Conservation (phyloP, 1,140 invertebrate genomes). For the Drosophila sp. region DNA sequence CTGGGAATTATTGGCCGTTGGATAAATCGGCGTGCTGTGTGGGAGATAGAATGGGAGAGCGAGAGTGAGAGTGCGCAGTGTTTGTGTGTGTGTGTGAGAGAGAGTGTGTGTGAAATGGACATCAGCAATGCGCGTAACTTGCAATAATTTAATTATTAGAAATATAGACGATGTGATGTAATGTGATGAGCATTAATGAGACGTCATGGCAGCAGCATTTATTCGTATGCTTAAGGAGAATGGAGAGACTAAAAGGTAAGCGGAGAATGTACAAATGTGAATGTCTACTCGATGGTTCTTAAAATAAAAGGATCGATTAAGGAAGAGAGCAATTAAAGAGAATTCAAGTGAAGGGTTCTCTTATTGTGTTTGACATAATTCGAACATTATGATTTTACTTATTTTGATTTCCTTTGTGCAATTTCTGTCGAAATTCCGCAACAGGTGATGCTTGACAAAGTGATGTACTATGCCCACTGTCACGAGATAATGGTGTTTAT, state of each 20-base stretch:
- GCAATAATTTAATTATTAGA: constrained; percentile 49
- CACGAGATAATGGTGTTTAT: constrained; percentile 11
- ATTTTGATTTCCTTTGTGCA: too few species aligned
- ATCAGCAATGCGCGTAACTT: constrained; percentile 17
- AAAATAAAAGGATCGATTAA: too few species aligned
- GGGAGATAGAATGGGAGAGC: constrained; percentile 23
- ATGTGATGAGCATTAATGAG: constrained; percentile 22
- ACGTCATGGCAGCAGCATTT: constrained; percentile 12
- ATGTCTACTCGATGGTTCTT: too few species aligned
- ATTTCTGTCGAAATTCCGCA: too few species aligned
- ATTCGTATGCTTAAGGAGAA: neutral
- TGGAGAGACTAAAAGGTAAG: too few species aligned
- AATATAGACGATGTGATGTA: constrained; percentile 16
- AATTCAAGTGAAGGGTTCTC: neutral
- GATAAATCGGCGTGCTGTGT: constrained; percentile 75
- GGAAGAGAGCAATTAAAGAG: neutral
- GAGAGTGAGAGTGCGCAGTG: constrained; percentile 18
- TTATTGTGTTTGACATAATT: neutral
- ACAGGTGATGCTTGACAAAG: constrained; percentile 57
- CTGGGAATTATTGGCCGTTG: constrained; percentile 75
- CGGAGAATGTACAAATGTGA: too few species aligned
- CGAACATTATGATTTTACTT: too few species aligned
- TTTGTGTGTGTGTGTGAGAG: constrained; percentile 12
- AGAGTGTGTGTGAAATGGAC: neutral
- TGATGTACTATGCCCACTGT: constrained; percentile 18